phyloP scores from a whole-genome alignment of 2,888 invertebrate species.

The Mesochorus sp. region DNA sequence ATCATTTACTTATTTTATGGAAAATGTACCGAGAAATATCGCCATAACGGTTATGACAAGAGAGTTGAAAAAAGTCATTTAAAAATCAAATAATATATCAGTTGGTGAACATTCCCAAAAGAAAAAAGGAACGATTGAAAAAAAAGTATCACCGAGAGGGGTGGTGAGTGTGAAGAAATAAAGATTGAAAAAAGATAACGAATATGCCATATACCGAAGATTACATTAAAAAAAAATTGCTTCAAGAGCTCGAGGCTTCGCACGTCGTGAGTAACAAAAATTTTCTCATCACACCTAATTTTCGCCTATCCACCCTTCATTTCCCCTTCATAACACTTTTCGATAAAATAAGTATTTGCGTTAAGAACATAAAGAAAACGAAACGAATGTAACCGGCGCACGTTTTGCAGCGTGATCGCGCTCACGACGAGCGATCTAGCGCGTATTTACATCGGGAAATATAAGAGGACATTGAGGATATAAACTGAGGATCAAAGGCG shows the following conservation, averaged over 20 bases:
- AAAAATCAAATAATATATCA: too few species aligned
- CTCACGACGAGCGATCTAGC: constrained; percentile 41
- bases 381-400: constrained; percentile 41
- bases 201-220: constrained; percentile 87
- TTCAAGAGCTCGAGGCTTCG: constrained; percentile 86
- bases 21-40: too few species aligned
- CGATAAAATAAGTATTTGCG: too few species aligned
- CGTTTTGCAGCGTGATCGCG: constrained; percentile 57
- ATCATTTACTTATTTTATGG: too few species aligned
- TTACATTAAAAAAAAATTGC: constrained; percentile 87
- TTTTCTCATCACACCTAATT: background rate
- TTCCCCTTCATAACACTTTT: background rate
- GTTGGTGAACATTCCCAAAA: too few species aligned
- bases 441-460: constrained; percentile 11
- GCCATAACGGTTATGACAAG: too few species aligned
- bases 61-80: too few species aligned
- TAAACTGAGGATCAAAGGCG: constrained; percentile 11
- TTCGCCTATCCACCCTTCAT: background rate
- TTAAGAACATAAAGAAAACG: background rate
- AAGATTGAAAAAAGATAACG: constrained; percentile 3
- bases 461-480: constrained; percentile 44
- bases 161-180: background rate
- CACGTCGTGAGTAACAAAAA: constrained; percentile 87
- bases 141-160: background rate
- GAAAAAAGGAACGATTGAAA: background rate